Base-by-base conservation (phyloP, 1,140 invertebrate genomes). In the Hycleus phaleratus region DNA sequence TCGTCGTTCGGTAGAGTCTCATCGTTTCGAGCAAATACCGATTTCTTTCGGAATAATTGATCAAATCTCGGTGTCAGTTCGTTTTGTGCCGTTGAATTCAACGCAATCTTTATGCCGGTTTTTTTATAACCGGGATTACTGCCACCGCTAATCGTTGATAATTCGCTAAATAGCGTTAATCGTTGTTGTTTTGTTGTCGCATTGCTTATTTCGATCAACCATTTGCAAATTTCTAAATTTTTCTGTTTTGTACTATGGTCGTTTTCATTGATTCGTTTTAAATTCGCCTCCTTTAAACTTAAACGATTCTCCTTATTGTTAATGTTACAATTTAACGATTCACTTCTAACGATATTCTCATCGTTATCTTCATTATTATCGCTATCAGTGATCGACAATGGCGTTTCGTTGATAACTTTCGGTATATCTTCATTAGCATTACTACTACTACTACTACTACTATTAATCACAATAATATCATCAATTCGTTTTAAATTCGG, bases 21-120 rank as follows among this genome's bases (percentile, higher is more conserved):
- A 26, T 18, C 18, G 39, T n/a, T 46, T 51, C 38, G 26, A 46
- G 38, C 56, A 52, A 45, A n/a, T 42, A 42, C 59, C 6, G 61
- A 46, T 32, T 64, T 66, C 2, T 54, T 62, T 25, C 42, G 48
- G 63, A 68, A 68, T 43, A 67, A 61, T 57, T 70, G 59, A 60
- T 71, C 65, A 68, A 71, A 71, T 40, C 62, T 58, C 12, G 56
- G 54, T 46, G 11, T 42, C 26, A 49, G 11, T 25, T 24, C 9
- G 25, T 62, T 42, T 11, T 60, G 32, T 49, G 63, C 58, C 46
- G 68, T 71, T 25, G 69, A 71, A 62, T 60, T 68, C n/a, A 56
- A 48, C 54, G 66, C 68, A 46, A 52, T 26, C 26, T 46, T 48
- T 52, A 26, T 62, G 18, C 7, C 32, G n/a, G 42, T 46, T 46